These are phyloP conservation scores for Corythoichthys haematopterus DNA, from an alignment of 2,113 vertebrate species.

Conservation along the genomic window DNA sequence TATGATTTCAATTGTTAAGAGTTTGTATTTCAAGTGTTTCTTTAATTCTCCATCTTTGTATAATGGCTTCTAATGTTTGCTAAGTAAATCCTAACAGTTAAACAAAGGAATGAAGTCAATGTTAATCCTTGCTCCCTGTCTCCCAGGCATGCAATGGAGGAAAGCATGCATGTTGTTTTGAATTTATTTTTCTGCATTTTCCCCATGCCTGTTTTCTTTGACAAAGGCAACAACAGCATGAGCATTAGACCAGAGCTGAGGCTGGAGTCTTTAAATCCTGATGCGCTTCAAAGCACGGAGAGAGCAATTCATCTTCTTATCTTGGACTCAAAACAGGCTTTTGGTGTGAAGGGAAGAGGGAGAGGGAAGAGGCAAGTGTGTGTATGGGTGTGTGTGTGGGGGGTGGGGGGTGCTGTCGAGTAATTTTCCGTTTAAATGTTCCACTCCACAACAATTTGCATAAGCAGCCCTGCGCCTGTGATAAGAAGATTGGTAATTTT, in stretches of 20 bases:
- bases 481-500: constrained; percentile 87
- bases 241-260: constrained; percentile 68
- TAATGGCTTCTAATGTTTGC: constrained; percentile 18
- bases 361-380: constrained; percentile 26
- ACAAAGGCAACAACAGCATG: constrained; percentile 73
- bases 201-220: constrained; percentile 55
- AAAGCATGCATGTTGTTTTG: constrained; percentile 72
- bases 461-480: constrained; percentile 81
- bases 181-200: constrained; percentile 61
- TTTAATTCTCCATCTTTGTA: constrained; percentile 24
- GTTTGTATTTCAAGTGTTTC: not conserved
- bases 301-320: constrained; percentile 83
- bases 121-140: constrained; percentile 48
- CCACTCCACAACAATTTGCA: constrained; percentile 85
- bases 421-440: constrained; percentile 84
- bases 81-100: constrained; percentile 28
- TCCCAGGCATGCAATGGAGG: constrained; percentile 61
- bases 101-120: constrained; percentile 40
- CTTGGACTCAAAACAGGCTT: constrained; percentile 78
- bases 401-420: constrained; percentile 77
- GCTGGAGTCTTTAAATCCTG: constrained; percentile 80
- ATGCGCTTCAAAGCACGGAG: constrained; percentile 76
- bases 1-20: not conserved
- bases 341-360: constrained; percentile 72
- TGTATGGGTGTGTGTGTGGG: not conserved